phyloP scores from a whole-genome alignment of 1,140 invertebrate genomes.

The Bathynomus jamesi region DNA sequence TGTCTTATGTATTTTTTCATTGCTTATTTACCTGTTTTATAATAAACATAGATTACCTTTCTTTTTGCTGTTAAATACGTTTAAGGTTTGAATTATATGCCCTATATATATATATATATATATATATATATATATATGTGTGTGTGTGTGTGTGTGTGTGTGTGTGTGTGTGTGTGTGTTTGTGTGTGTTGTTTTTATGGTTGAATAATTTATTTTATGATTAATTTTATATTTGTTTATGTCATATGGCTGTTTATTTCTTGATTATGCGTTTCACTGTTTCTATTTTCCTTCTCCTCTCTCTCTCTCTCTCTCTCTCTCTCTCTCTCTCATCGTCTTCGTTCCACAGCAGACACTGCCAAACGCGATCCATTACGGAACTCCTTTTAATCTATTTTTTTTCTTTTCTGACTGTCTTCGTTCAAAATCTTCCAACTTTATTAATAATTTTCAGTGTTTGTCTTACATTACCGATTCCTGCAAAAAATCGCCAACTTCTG shows the following conservation, averaged over 20 bases:
- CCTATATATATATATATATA: neutral
- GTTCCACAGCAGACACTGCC: neutral
- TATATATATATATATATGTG: slow-evolving; percentile 3
- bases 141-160: slow-evolving; percentile 13
- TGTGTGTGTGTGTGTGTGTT: neutral
- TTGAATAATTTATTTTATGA: neutral
- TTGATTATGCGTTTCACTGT: neutral
- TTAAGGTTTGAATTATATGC: neutral
- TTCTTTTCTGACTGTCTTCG: no score
- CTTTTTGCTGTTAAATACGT: no score
- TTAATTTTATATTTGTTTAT: neutral
- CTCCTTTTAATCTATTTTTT: no score
- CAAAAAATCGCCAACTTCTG: no score
- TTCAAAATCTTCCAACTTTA: no score
- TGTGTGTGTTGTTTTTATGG: neutral
- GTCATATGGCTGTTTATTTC: neutral
- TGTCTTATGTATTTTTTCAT: no score
- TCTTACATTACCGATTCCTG: no score
- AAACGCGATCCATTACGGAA: no score
- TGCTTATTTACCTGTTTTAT: no score
- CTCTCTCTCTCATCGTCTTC: neutral
- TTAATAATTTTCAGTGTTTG: no score
- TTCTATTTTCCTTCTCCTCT: neutral
- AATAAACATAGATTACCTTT: no score
- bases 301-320: neutral